Percentiles rank a stretch among this genome's conserved stretches.
Conservation (phyloP, 2,888 invertebrate genomes). For the Spilosoma lubricipeda region DNA sequence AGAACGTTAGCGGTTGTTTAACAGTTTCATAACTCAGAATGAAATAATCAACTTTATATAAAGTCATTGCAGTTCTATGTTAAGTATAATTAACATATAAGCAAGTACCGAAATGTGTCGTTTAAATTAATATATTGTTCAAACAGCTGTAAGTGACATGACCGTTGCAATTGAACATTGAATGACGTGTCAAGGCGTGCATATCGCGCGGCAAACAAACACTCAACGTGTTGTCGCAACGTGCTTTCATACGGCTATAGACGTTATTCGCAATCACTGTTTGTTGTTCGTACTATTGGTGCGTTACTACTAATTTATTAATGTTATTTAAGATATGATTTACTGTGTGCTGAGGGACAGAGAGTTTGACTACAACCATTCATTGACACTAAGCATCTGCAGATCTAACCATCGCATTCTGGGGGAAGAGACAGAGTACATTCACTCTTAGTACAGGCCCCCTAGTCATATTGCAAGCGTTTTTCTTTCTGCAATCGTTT, state of each 20-base stretch:
- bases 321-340: no score
- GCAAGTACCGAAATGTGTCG: background rate
- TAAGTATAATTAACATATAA: background rate
- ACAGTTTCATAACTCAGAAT: background rate
- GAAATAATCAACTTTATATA: background rate
- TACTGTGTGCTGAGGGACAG: no score
- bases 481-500: no score
- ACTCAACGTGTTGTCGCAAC: constrained; percentile 32
- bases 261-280: constrained; percentile 11
- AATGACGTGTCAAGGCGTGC: constrained; percentile 13
- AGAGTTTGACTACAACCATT: no score
- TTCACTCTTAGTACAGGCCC: no score
- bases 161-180: background rate
- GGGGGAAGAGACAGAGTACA: no score
- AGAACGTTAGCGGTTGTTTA: background rate
- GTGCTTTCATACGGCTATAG: constrained; percentile 26
- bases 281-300: constrained; percentile 10
- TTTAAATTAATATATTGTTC: constrained; percentile 1
- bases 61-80: background rate
- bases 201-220: constrained; percentile 31
- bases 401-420: no score
- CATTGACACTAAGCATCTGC: no score
- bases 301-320: background rate
- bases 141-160: constrained; percentile 3
- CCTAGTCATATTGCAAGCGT: no score